Evolutionary conservation across 2,888 invertebrate species (phyloP).

Genomic region (Lasioglossum leucozonium): DNA sequence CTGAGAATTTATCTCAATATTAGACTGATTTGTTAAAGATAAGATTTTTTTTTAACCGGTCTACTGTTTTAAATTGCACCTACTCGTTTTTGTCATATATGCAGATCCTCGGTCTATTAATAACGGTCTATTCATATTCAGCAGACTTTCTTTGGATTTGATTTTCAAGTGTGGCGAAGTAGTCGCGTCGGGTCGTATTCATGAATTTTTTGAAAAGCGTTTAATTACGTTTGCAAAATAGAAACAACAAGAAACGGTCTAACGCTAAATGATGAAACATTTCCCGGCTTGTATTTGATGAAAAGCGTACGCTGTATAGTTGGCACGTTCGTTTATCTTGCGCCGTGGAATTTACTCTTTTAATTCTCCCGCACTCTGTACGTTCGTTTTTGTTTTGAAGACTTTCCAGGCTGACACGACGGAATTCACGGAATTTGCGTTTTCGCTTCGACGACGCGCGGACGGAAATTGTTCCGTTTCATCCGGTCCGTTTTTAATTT

Average conservation of each 20-base stretch:
- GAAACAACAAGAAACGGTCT: neutral
- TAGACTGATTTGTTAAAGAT: too few relatives aligned
- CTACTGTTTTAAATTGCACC: too few relatives aligned
- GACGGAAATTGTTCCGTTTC: conserved; percentile 2
- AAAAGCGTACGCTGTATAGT: neutral
- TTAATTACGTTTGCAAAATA: neutral
- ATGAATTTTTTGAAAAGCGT: neutral
- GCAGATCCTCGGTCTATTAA: too few relatives aligned
- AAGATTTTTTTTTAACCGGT: too few relatives aligned
- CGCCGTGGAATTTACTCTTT: neutral
- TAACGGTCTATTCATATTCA: too few relatives aligned
- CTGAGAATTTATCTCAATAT: too few relatives aligned
- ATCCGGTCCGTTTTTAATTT: conserved; percentile 14
- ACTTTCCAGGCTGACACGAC: neutral
- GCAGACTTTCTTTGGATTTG: too few relatives aligned
- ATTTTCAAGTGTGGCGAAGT: neutral
- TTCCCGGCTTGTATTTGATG: neutral
- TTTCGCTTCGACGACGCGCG: neutral
- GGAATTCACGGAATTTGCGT: conserved; percentile 7
- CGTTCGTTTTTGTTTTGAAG: conserved; percentile 12
- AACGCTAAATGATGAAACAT: neutral
- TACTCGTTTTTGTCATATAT: too few relatives aligned
- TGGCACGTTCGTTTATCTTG: neutral
- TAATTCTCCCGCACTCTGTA: neutral
- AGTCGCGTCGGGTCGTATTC: neutral